Base-by-base conservation (phyloP, 2,888 invertebrate species). In the Proisotoma minuta region DNA sequence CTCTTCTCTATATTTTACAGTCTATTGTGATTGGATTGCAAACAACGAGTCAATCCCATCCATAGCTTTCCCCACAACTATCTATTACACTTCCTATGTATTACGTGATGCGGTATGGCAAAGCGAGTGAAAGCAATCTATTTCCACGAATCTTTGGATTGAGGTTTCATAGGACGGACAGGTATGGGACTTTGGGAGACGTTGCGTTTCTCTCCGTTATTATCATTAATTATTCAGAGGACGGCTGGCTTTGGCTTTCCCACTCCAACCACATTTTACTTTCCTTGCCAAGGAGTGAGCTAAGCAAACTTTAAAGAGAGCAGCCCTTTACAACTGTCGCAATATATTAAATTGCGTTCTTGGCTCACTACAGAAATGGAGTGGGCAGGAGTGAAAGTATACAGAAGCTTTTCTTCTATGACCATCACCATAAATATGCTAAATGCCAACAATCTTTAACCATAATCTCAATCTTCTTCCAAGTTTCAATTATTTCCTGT, bases 191-290 rank as follows among this genome's bases (percentile, higher is more conserved):
- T 47, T 26, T 24, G 23, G 22, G 10, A 22, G 34, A 39, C 10
- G 27, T 54, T 54, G 56, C 56, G 56, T 56, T 56, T 39, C 56
- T 56, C 23, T 28, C 60, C 50, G 34, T 53, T 39, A 59, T 63
- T 60, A 59, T 58, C 66, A 66, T 66, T 66, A 66, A 66, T 66
- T 66, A 66, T 66, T 66, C 59, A 66, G 53, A 59, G 47, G 59
- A 43, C 43, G 43, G 43, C n/a, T 49, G 57, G 47, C 48, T 43
- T 43, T n/a, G n/a, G n/a, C 43, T 20, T 12, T n/a, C 18, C 43
- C 43, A 43, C 43, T 43, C 18, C 18, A 18, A 34, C 34, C 8
- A 15, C 15, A 34, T 34, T 34, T 10, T n/a, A 43, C 43, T 43
- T 43, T 43, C 20, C 43, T 3, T 18, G 43, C 43, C 43, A 3